Evolutionary conservation across 1,140 invertebrate species (phyloP).

Genomic region (Fopius arisanus): DNA sequence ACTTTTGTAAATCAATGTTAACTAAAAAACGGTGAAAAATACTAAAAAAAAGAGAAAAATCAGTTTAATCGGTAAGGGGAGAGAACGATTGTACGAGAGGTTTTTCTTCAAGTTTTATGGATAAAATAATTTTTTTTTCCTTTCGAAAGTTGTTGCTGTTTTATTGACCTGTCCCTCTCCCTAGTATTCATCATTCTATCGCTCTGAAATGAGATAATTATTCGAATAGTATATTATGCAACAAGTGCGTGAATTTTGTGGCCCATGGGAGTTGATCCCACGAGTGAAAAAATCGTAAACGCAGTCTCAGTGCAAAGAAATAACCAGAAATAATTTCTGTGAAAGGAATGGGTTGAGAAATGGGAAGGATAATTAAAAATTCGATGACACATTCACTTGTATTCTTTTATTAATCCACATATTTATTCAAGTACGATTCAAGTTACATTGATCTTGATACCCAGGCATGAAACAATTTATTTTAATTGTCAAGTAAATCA

Average conservation of each 20-base stretch:
- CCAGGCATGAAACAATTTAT: neutral
- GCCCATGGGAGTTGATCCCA: no score
- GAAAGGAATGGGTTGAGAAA: neutral
- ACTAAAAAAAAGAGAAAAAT: slow-evolving; percentile 4
- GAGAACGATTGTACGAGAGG: slow-evolving; percentile 21
- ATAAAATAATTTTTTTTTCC: slow-evolving; percentile 32
- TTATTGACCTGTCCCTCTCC: neutral
- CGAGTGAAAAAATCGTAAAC: no score
- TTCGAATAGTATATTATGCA: no score
- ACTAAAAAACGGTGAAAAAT: neutral
- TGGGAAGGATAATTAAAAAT: neutral
- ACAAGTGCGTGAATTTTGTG: no score
- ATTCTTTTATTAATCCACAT: neutral
- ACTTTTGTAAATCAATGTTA: slow-evolving; percentile 13
- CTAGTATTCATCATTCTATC: no score
- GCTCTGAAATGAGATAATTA: no score
- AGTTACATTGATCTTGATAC: neutral
- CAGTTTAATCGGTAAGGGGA: slow-evolving; percentile 3
- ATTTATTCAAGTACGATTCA: slow-evolving; percentile 1
- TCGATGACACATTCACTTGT: neutral
- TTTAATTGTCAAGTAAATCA: neutral
- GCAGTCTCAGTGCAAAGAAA: no score
- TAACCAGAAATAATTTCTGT: neutral
- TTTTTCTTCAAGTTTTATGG: slow-evolving; percentile 37
- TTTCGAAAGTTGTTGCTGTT: slow-evolving; percentile 21